Percentiles rank a stretch among this genome's conserved stretches.
phyloP scores from a whole-genome alignment of 2,888 invertebrate species.

The Suillia variegata region DNA sequence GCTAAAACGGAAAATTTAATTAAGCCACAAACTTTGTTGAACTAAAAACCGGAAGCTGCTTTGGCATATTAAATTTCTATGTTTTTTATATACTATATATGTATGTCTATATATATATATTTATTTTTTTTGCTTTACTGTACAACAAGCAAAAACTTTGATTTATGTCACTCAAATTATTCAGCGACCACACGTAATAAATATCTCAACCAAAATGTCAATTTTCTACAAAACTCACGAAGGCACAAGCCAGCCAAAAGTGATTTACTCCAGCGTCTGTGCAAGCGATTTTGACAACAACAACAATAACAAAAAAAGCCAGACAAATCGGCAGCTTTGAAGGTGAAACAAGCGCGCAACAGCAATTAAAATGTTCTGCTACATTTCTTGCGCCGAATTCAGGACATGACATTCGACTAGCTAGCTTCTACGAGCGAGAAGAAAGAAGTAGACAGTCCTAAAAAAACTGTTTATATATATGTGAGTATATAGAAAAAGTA shows the following conservation, averaged over 20 bases:
- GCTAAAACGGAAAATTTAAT: too few species aligned
- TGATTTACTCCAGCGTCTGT: slow-evolving; percentile 28
- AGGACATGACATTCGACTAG: neutral
- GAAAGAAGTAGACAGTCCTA: slow-evolving; percentile 4
- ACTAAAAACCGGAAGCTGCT: neutral
- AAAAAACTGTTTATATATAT: slow-evolving; percentile 7
- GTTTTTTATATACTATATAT: too few species aligned
- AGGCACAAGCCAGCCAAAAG: slow-evolving; percentile 20
- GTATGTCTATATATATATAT: too few species aligned
- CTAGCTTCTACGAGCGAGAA: neutral
- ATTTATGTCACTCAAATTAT: slow-evolving; percentile 55
- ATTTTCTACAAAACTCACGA: slow-evolving; percentile 18
- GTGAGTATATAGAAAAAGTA: too few species aligned
- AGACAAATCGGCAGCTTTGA: slow-evolving; percentile 5
- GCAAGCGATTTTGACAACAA: neutral
- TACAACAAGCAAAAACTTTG: slow-evolving; percentile 24
- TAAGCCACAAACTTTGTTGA: too few species aligned
- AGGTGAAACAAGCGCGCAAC: slow-evolving; percentile 23
- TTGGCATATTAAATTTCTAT: neutral
- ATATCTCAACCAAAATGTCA: slow-evolving; percentile 40
- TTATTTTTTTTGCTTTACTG: too few species aligned
- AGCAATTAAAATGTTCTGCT: slow-evolving; percentile 28
- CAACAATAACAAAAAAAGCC: neutral
- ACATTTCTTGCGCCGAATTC: neutral
- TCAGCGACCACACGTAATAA: slow-evolving; percentile 59